A percentile compares a stretch with the other conserved stretches of the same genome.
Conservation (phyloP, 2,888 invertebrate species). For the Calliopum simillimum region DNA sequence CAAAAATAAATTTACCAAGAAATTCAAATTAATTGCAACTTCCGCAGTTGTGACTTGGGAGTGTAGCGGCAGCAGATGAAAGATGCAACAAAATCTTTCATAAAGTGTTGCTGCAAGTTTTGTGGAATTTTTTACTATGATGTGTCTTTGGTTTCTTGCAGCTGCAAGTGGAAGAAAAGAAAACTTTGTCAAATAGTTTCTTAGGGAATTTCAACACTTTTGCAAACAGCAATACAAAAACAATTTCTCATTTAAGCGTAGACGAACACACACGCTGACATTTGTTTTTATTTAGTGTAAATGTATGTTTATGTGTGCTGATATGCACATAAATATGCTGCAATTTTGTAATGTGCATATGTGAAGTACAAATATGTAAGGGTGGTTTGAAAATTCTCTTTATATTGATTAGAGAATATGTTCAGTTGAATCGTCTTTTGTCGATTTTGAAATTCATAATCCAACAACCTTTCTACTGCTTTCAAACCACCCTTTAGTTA, state of each 20-base stretch:
- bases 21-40: neutral
- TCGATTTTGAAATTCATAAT: no score
- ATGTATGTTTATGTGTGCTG: no score
- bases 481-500: no score
- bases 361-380: no score
- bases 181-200: conserved; percentile 11
- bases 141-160: no score
- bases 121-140: no score
- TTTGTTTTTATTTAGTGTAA: neutral
- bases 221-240: neutral
- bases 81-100: neutral
- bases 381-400: neutral
- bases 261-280: neutral
- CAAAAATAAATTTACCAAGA: conserved; percentile 1
- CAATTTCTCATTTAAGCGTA: conserved; percentile 7
- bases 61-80: neutral
- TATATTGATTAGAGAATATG: no score
- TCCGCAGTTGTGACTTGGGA: neutral
- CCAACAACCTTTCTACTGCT: no score
- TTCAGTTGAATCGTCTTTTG: no score
- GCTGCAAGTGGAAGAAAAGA: neutral
- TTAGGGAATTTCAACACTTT: conserved; percentile 14
- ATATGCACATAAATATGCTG: neutral
- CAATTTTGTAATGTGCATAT: conserved; percentile 13
- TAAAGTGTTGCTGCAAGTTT: neutral